Conservation (phyloP, 2,888 invertebrate species). For the Petrophora chlorosata region DNA sequence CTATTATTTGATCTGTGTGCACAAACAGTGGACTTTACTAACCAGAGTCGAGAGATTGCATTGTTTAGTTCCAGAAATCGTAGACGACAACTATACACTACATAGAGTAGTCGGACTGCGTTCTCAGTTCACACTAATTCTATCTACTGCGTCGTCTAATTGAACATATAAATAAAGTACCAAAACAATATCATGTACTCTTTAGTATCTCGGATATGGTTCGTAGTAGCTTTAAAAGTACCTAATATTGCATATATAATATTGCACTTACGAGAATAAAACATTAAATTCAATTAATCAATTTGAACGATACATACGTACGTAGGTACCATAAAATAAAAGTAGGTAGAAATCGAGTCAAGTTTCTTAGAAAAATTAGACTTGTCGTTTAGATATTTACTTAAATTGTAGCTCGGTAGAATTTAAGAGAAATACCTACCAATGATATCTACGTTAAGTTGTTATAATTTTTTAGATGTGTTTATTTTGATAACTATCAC, state of each 20-base stretch:
- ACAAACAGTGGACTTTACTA: too few relatives aligned
- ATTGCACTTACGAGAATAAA: constrained; percentile 42
- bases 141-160: too few relatives aligned
- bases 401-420: constrained; percentile 62
- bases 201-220: constrained; percentile 35
- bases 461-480: constrained; percentile 67
- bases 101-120: too few relatives aligned
- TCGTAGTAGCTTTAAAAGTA: constrained; percentile 43
- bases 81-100: too few relatives aligned
- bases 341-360: constrained; percentile 45
- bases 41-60: background rate
- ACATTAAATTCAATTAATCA: constrained; percentile 44
- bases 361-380: constrained; percentile 59
- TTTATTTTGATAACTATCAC: constrained; percentile 76
- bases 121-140: too few relatives aligned
- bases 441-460: constrained; percentile 45
- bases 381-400: constrained; percentile 70
- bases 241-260: constrained; percentile 31
- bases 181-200: constrained; percentile 12
- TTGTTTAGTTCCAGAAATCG: too few relatives aligned
- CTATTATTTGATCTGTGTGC: too few relatives aligned
- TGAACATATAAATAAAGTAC: background rate
- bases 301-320: constrained; percentile 37
- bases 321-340: constrained; percentile 42
- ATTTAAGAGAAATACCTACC: constrained; percentile 45